Evolutionary conservation across 1,140 invertebrate species (phyloP), one percentile per base, ranked within the genome.

Genomic region (Tetramorium simillimum): DNA sequence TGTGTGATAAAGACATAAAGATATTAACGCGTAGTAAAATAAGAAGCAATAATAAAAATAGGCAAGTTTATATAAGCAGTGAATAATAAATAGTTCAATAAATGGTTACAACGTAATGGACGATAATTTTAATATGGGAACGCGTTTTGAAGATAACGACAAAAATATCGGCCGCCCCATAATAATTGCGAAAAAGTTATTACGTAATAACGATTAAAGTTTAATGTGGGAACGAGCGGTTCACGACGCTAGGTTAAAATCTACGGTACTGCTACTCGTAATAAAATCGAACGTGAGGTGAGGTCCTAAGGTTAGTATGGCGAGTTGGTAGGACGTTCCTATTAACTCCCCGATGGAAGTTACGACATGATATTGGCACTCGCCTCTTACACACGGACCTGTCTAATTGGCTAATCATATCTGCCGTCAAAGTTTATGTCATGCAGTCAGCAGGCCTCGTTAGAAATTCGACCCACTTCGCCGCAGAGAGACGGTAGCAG

Each of bases 351-450:
- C 69, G 53, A n/a, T 84, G n/a, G 80, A 73, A 84, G 80, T 84
- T 84, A 84, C 69, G 80, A 84, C 80, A 75, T 56, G 69, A 84
- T 77, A 85, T 76, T 77, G 84, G 84, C 84, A 85, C 60, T 85
- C 73, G 84, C 63, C 33, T 84, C 60, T 76, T 65, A 63, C 84
- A 78, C 62, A 67, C 84, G 46, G 58, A 63, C 51, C 51, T 40
- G 49, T 78, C 76, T 86, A 86, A 86, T 86, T 86, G 85, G 85
- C 63, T 86, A 86, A 86, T 86, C 85, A 80, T 80, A 86, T 86
- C 75, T 81, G 63, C 62, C 85, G 75, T 86, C 76, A 86, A 86
- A 86, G 85, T 80, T 86, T 80, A 80, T 80, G 85, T 86, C 84
- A 69, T 62, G 33, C 84, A 86, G 62, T 43, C 77, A 81, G 65